These are phyloP conservation scores for human (Homo sapiens) DNA, from an alignment of 2,113 vertebrate genomes.

Conservation along the genomic window DNA sequence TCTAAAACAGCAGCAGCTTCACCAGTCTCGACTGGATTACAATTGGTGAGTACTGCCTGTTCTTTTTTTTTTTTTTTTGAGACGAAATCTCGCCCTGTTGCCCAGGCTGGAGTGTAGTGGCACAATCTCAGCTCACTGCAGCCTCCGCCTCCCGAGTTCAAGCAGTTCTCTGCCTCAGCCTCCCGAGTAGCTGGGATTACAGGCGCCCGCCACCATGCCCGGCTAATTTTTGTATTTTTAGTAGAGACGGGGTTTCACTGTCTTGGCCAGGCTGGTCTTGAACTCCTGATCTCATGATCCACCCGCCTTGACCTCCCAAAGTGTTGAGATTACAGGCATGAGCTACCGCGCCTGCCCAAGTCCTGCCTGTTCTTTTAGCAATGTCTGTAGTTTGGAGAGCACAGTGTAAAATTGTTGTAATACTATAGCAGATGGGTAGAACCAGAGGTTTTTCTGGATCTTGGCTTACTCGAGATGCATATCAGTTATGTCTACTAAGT, in stretches of 20 bases:
- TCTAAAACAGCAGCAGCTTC: conserved; percentile 91
- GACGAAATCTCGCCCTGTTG: too few relatives aligned
- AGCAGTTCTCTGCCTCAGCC: too few relatives aligned
- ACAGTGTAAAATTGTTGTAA: not conserved
- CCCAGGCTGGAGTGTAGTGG: too few relatives aligned
- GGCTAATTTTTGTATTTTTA: too few relatives aligned
- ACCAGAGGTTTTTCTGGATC: not conserved
- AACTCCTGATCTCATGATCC: too few relatives aligned
- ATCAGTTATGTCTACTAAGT: not conserved
- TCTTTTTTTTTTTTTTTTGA: not conserved
- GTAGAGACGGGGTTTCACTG: too few relatives aligned
- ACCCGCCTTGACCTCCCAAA: too few relatives aligned
- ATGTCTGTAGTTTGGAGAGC: not conserved
- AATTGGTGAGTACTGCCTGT: conserved; percentile 83
- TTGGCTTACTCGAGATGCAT: not conserved
- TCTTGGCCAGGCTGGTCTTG: too few relatives aligned
- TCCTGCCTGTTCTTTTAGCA: not conserved
- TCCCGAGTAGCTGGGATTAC: too few relatives aligned
- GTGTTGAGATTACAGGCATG: conserved; percentile 84
- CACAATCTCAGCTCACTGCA: too few relatives aligned
- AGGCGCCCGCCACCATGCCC: too few relatives aligned
- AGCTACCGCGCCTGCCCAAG: conserved; percentile 10
- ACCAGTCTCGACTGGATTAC: conserved; percentile 86
- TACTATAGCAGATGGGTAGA: not conserved
- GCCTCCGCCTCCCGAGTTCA: too few relatives aligned